These are phyloP conservation scores for Lindbergichthys nudifrons DNA, from an alignment of 2,797 vertebrate genomes.

Conservation along the genomic window DNA sequence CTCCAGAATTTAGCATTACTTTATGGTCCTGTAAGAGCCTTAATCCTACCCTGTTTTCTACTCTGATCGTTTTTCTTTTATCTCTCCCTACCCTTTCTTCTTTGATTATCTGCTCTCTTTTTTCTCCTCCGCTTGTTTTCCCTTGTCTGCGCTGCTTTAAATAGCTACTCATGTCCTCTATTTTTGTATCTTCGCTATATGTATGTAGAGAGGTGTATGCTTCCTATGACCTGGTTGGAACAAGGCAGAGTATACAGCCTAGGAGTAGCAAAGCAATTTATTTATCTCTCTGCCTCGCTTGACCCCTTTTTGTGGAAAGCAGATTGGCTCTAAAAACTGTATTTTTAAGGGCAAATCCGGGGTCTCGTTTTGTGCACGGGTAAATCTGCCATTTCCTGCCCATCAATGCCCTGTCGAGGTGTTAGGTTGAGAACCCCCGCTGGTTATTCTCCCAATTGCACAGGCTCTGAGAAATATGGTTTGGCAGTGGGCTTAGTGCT, in stretches of 20 bases:
- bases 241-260: constrained; percentile 56
- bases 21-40: constrained; percentile 48
- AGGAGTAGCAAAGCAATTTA: constrained; percentile 74
- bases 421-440: constrained; percentile 31
- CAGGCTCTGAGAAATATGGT: constrained; percentile 39
- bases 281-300: constrained; percentile 71
- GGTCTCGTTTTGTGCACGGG: constrained; percentile 54
- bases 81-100: constrained; percentile 13
- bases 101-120: constrained; percentile 23
- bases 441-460: constrained; percentile 35
- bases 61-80: constrained; percentile 45
- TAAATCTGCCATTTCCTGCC: constrained; percentile 64
- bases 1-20: constrained; percentile 57
- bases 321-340: constrained; percentile 74
- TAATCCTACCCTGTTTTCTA: constrained; percentile 37
- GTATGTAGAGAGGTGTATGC: constrained; percentile 32
- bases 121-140: neutral
- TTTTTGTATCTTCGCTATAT: constrained; percentile 14
- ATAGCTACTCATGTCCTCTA: constrained; percentile 1
- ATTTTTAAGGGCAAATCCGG: constrained; percentile 62
- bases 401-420: constrained; percentile 51
- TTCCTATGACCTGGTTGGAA: constrained; percentile 64
- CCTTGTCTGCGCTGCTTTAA: constrained; percentile 24
- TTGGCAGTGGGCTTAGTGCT: constrained; percentile 35
- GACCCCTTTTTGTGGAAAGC: constrained; percentile 72